Conservation (phyloP, 2,797 vertebrate species). For the Sebastes matsubarae region DNA sequence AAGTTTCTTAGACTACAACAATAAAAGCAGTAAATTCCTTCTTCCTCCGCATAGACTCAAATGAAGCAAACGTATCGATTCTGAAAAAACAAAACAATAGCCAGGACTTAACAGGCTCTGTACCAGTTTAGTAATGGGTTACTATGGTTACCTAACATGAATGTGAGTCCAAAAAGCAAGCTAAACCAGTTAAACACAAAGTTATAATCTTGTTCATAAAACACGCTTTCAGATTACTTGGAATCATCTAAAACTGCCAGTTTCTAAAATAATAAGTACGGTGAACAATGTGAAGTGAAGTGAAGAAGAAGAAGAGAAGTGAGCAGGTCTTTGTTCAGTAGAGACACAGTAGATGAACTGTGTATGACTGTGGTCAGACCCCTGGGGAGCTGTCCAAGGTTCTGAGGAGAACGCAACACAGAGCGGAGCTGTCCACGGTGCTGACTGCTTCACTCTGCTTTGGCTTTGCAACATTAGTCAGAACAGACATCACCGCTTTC, state of each 20-base stretch:
- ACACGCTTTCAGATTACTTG: neutral
- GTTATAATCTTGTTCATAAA: neutral
- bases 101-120: neutral
- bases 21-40: too few relatives aligned
- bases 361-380: neutral
- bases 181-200: neutral
- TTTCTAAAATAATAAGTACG: neutral
- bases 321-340: neutral
- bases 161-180: neutral
- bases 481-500: constrained; percentile 52
- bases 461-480: constrained; percentile 56
- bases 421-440: constrained; percentile 44
- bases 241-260: neutral
- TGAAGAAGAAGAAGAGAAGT: neutral
- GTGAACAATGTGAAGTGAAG: neutral
- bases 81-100: neutral
- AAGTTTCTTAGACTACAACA: too few relatives aligned
- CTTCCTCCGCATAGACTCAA: too few relatives aligned
- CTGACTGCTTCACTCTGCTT: constrained; percentile 39
- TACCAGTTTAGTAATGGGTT: neutral
- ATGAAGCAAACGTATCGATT: too few relatives aligned
- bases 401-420: constrained; percentile 8
- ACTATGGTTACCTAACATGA: constrained; percentile 25
- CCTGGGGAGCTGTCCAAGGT: constrained; percentile 41
- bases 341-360: neutral